phyloP scores from a whole-genome alignment of 2,113 vertebrate species.

The Lota lota region DNA sequence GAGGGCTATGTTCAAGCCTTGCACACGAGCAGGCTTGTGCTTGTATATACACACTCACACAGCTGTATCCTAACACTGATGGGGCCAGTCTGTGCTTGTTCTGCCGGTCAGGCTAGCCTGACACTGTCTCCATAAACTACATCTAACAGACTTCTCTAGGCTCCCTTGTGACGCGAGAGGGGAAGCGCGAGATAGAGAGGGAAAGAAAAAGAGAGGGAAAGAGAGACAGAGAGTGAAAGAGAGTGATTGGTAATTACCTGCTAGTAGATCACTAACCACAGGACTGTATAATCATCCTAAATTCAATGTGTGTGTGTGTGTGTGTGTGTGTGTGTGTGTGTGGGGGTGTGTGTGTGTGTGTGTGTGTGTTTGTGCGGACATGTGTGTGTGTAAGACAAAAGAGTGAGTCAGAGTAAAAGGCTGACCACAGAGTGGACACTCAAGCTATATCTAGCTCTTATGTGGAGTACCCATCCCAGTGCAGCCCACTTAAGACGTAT shows the following conservation, averaged over 20 bases:
- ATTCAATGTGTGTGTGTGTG: constrained; percentile 21
- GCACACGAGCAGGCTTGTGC: constrained; percentile 37
- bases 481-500: constrained; percentile 60
- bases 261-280: constrained; percentile 44
- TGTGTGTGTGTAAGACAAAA: constrained; percentile 1
- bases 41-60: constrained; percentile 16
- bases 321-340: constrained; percentile 4
- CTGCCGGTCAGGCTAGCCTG: background rate
- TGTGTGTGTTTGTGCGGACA: constrained; percentile 1
- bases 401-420: constrained; percentile 35
- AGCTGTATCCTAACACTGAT: constrained; percentile 6
- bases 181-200: constrained; percentile 32
- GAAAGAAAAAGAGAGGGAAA: constrained; percentile 44
- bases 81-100: constrained; percentile 13
- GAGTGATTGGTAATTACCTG: constrained; percentile 58
- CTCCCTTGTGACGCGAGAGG: constrained; percentile 43
- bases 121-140: constrained; percentile 33
- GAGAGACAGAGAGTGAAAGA: constrained; percentile 39
- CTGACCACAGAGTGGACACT: constrained; percentile 64
- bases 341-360: too few relatives aligned
- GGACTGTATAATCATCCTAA: constrained; percentile 42
- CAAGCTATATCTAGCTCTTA: constrained; percentile 59
- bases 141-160: constrained; percentile 33
- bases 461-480: constrained; percentile 49
- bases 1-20: constrained; percentile 24